Base-by-base conservation (phyloP, 2,113 vertebrate genomes). In the Xenopus borealis region DNA sequence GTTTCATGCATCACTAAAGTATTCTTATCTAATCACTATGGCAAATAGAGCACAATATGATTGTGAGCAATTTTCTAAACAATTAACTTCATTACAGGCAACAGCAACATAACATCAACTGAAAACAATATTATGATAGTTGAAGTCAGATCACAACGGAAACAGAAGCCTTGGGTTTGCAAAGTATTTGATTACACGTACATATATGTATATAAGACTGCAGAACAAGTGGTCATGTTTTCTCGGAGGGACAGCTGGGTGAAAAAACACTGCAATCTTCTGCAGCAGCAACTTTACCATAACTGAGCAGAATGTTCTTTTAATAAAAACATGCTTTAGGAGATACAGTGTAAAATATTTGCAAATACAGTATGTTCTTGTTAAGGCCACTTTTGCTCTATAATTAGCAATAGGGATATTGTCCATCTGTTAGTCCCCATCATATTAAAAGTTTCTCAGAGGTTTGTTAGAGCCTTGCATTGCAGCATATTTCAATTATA, bases 111-210 rank as follows among this genome's bases (percentile, higher is more conserved):
- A 44, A 53, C 20, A 75, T 69, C 55, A 69, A 47, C 45, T 53
- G 46, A 53, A 12, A 62, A 75, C 57, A 75, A 75, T 62, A 69
- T 69, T 75, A 69, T 69, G 73, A 62, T 62, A 19, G 65, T 19
- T 53, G 14, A 75, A 69, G 66, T 75, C 73, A 69, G 17, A 75
- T 44, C 57, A 69, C 58, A 69, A 63, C 33, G 53, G 30, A 53
- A 47, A n/a, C 9, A 62, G 14, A 17, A 69, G 27, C 12, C n/a
- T 4, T 19, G 73, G 10, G 8, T 33, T 63, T 63, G 11, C 3
- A 47, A 62, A 12, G 11, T 50, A 16, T 50, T 66, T 52, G 7
- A 19, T 69, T 69, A 61, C n/a, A 55, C 47, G 7, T 62, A 23
- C n/a, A 66, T 18, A 57, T 68, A 62, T 75, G 45, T 66, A 18